These are phyloP conservation scores for Bradypodion ventrale DNA, from an alignment of 2,797 vertebrate genomes.

Conservation along the genomic window DNA sequence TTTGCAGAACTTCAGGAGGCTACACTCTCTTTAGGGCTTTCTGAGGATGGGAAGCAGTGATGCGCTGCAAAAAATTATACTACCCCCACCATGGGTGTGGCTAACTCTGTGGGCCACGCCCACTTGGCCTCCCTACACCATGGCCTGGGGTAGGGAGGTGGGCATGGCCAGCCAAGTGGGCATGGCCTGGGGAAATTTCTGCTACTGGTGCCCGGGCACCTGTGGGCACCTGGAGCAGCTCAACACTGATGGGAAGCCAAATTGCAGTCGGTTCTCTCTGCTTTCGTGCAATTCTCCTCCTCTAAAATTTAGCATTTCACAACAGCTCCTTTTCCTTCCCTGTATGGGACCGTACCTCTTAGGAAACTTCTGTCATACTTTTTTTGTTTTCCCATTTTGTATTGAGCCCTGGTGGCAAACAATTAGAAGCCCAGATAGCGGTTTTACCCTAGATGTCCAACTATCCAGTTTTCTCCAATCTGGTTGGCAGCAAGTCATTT, in stretches of 20 bases:
- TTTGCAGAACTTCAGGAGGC: background rate
- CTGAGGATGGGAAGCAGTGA: rapidly evolving
- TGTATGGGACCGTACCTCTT: background rate
- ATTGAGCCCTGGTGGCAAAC: background rate
- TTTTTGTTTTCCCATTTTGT: background rate
- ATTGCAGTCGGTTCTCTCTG: rapidly evolving
- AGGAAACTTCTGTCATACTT: background rate
- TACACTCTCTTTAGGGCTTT: rapidly evolving
- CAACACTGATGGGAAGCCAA: slow-evolving; percentile 2
- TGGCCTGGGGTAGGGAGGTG: too few species aligned
- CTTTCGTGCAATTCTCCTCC: background rate
- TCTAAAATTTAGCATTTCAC: background rate
- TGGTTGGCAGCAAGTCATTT: background rate
- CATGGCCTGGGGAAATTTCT: too few species aligned
- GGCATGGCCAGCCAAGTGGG: too few species aligned
- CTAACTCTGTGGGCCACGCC: too few species aligned
- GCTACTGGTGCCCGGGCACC: too few species aligned
- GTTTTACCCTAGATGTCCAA: too few species aligned
- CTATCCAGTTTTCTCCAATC: too few species aligned
- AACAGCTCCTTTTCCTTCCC: background rate
- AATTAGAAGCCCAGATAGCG: too few species aligned
- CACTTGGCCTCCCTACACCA: too few species aligned
- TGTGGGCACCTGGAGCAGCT: too few species aligned
- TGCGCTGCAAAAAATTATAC: too few species aligned
- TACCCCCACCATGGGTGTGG: too few species aligned